Evolutionary conservation across 2,888 invertebrate genomes (phyloP), one percentile per base, ranked within the genome.

Genomic region (Mactromeris polynyma): DNA sequence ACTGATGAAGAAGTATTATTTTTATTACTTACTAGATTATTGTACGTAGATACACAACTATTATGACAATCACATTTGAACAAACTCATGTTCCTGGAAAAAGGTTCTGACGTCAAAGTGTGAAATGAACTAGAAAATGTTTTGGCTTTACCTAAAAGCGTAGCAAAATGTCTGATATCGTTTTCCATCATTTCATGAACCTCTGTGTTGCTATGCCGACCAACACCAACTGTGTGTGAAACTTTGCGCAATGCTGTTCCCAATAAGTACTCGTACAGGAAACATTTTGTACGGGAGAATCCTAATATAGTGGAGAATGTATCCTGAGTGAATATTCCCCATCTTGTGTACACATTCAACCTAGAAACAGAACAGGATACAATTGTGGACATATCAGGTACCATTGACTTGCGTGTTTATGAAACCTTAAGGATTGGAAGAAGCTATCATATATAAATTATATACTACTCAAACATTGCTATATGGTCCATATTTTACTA

Each of bases 141-240:
- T 46, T 46, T 46, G 6, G 26, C 26, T 26, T n/a, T 92, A 94
- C 95, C 96, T 36, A 97, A 89, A 81, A 95, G 94, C 6, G 90
- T 90, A 0, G 96, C 95, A 3, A 97, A 80, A 0, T 96, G 95
- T 51, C 92, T 90, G 31, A 97, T 84, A 86, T 96, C 96, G 38
- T 94, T 92, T 69, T 94, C 94, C 80, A 95, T 95, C 46, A 96
- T 94, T 6, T 90, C 89, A 46, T 94, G 90, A 14, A 96, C 94
- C 87, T 97, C 97, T 78, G 93, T 91, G 40, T 93, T 90, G 4
- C 94, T 92, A 90, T 96, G 96, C 1, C 96, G 92, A 42, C 96
- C 97, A 83, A 96, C 95, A 33, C 97, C 97, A 46, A 96, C 73
- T 11, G 83, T 69, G 36, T 85, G 86, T 17, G 51, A 33, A 33